Conservation (phyloP, 2,113 vertebrate species). For the Acanthochromis polyacanthus region DNA sequence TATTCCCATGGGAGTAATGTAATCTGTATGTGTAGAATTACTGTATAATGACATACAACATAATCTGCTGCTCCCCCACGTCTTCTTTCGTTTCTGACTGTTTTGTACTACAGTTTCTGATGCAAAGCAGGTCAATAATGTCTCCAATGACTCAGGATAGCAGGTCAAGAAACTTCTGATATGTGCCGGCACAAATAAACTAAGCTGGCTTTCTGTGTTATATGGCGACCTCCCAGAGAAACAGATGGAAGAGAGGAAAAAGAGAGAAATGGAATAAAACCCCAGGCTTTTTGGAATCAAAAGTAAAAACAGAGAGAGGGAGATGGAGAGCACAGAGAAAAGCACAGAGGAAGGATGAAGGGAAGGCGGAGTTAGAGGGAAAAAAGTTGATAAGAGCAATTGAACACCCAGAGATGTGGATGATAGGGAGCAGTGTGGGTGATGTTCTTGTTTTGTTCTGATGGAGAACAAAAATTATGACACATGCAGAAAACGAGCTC, state of each 20-base stretch:
- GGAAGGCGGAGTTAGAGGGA: neutral
- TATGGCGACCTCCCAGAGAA: slow-evolving; percentile 52
- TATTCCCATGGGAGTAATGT: neutral
- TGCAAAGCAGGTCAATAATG: neutral
- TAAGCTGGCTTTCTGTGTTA: slow-evolving; percentile 19
- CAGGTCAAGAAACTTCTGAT: neutral
- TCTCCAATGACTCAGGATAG: neutral
- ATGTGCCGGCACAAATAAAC: slow-evolving; percentile 5
- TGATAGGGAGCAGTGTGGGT: neutral
- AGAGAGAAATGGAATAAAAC: slow-evolving; percentile 58
- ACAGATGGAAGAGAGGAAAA: slow-evolving; percentile 54
- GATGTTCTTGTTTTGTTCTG: neutral
- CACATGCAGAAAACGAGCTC: neutral
- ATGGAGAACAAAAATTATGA: no score
- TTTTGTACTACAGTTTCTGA: neutral
- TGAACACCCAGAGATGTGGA: neutral
- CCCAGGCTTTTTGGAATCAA: slow-evolving; percentile 54
- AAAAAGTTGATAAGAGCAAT: neutral
- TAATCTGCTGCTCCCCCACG: neutral
- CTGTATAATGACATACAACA: no score
- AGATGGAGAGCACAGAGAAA: neutral
- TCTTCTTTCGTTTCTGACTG: neutral
- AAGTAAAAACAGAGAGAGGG: neutral
- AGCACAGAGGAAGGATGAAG: slow-evolving; percentile 9
- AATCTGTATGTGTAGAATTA: neutral